phyloP scores from a whole-genome alignment of 2,888 invertebrate genomes.

The Epistrophe eligans region DNA sequence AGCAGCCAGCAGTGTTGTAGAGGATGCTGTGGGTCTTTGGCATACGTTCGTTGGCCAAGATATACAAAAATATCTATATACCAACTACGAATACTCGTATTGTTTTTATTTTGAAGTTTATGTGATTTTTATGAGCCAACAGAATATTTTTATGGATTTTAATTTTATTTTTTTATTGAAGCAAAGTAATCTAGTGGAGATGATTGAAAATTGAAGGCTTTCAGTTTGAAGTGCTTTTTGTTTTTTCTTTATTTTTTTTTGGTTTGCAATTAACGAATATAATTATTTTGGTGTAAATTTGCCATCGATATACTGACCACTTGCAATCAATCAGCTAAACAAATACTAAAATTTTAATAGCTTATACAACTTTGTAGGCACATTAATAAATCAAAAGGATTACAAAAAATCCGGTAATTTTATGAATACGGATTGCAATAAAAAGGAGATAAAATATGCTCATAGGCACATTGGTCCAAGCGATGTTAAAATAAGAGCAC shows the following conservation, averaged over 20 bases:
- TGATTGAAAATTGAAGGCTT: conserved; percentile 17
- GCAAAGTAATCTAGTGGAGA: background rate
- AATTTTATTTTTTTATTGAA: conserved; percentile 5
- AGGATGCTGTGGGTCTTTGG: background rate
- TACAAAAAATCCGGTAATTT: background rate
- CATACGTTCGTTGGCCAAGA: background rate
- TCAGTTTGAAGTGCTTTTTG: background rate
- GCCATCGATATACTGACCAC: background rate
- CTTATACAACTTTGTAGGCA: background rate
- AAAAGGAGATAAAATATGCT: background rate
- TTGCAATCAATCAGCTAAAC: background rate
- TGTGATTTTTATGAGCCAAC: conserved; percentile 45
- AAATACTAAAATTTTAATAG: background rate
- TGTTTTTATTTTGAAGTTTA: conserved; percentile 38
- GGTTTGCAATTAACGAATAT: background rate
- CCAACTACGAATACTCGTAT: conserved; percentile 7
- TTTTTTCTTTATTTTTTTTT: background rate
- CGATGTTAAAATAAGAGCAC: background rate
- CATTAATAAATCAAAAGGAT: background rate
- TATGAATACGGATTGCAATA: background rate
- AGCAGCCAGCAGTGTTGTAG: background rate
- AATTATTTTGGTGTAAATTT: background rate
- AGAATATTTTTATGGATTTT: conserved; percentile 37
- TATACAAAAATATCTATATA: background rate
- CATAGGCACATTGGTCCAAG: background rate